Evolutionary conservation across 2,113 vertebrate species (phyloP).

Genomic region (Callionymus lyra): DNA sequence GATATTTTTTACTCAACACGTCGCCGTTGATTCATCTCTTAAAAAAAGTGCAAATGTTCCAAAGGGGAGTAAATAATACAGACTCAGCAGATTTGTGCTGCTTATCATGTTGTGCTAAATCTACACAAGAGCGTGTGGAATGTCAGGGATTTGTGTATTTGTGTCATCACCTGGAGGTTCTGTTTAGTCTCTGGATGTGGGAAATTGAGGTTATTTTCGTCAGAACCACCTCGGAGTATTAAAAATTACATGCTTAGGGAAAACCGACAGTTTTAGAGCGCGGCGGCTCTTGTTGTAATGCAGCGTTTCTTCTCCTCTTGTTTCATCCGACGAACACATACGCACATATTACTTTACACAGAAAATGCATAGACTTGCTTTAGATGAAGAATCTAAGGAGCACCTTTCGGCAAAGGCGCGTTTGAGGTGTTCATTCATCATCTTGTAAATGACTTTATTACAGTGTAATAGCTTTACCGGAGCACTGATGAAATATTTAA

Average conservation of each 20-base stretch:
- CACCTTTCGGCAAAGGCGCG: no score
- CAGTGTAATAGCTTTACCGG: no score
- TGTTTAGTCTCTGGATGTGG: conserved; percentile 47
- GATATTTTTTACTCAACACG: conserved; percentile 19
- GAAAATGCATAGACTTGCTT: no score
- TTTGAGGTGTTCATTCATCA: no score
- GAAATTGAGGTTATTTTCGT: conserved; percentile 50
- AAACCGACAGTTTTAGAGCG: conserved; percentile 38
- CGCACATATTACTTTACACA: no score
- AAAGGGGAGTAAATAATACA: not conserved
- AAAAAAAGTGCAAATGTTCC: not conserved
- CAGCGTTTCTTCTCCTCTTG: no score
- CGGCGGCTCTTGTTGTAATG: no score
- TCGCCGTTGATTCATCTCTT: conserved; percentile 12
- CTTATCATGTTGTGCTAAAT: conserved; percentile 15
- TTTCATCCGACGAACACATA: no score
- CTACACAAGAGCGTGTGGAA: conserved; percentile 11
- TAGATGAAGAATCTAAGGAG: no score
- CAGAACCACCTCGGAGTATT: conserved; percentile 39
- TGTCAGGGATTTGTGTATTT: conserved; percentile 21
- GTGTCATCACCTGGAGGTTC: conserved; percentile 41
- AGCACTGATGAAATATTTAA: no score
- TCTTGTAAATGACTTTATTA: no score
- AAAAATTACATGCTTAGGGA: conserved; percentile 44
- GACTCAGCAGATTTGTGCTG: conserved; percentile 8